Conservation (phyloP, 2,888 invertebrate species). For the Drosophila austrosaltans region DNA sequence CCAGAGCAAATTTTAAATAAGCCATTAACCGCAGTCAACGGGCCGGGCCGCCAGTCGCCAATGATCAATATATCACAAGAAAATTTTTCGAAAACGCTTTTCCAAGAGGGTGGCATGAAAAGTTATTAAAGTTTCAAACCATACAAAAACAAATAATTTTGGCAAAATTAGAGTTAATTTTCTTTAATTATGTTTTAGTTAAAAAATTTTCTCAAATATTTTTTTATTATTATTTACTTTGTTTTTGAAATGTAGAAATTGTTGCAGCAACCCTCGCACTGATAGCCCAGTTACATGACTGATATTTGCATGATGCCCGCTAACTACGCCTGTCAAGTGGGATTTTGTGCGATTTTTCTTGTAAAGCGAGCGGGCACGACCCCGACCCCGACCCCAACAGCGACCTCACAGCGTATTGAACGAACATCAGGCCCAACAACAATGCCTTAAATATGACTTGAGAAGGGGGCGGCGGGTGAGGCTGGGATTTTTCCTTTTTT, state of each 20-base stretch:
- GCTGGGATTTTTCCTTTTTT: too few species aligned
- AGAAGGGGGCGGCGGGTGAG: slow-evolving; percentile 14
- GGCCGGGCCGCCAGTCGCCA: slow-evolving; percentile 49
- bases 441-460: slow-evolving; percentile 19
- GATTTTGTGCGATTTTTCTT: slow-evolving; percentile 83
- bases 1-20: slow-evolving; percentile 76
- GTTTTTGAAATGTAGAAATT: background rate
- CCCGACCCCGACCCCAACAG: slow-evolving; percentile 31
- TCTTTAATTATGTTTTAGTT: too few species aligned
- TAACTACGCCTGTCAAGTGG: slow-evolving; percentile 83
- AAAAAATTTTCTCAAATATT: too few species aligned
- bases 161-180: too few species aligned
- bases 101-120: background rate
- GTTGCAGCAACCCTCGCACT: slow-evolving; percentile 47
- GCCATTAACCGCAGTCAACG: slow-evolving; percentile 82
- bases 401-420: slow-evolving; percentile 33
- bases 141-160: too few species aligned
- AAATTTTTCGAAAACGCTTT: slow-evolving; percentile 34
- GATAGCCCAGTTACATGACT: slow-evolving; percentile 63
- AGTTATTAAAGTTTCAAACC: background rate
- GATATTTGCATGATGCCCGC: slow-evolving; percentile 80
- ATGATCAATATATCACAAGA: slow-evolving; percentile 79
- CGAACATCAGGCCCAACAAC: slow-evolving; percentile 12
- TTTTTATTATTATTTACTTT: background rate
- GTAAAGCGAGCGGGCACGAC: slow-evolving; percentile 62